These are phyloP conservation scores for Eupeodes luniger DNA, from an alignment of 2,888 invertebrate genomes.

Conservation along the genomic window DNA sequence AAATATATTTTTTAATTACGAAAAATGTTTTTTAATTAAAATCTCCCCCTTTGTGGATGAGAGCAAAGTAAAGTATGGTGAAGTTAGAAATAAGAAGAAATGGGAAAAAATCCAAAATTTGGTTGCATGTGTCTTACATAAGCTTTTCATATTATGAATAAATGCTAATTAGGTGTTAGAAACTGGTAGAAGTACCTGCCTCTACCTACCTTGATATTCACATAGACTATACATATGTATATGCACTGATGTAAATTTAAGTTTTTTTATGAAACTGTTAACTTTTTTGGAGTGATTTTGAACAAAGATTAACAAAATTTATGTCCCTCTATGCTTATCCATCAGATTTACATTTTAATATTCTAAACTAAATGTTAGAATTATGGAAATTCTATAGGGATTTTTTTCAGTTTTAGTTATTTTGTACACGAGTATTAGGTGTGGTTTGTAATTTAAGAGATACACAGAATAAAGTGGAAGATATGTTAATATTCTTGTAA, in stretches of 20 bases:
- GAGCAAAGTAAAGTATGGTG: background rate
- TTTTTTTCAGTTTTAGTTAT: background rate
- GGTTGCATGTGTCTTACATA: slow-evolving; percentile 2
- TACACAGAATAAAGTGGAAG: background rate
- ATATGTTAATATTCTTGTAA: background rate
- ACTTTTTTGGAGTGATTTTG: slow-evolving; percentile 7
- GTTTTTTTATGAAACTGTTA: slow-evolving; percentile 3
- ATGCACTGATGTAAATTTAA: background rate
- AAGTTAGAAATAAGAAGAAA: background rate
- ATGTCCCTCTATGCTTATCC: background rate
- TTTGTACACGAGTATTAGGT: background rate
- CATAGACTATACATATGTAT: too few species aligned
- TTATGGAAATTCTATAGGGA: slow-evolving; percentile 15
- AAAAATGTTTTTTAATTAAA: slow-evolving; percentile 25
- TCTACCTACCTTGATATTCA: background rate
- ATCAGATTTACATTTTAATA: background rate
- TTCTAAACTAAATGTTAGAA: slow-evolving; percentile 7
- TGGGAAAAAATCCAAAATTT: background rate
- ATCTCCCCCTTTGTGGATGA: background rate
- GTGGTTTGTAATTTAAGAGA: background rate
- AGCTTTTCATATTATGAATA: slow-evolving; percentile 17
- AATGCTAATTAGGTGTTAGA: slow-evolving; percentile 11
- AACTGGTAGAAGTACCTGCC: background rate
- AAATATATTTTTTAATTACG: slow-evolving; percentile 13
- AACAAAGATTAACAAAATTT: slow-evolving; percentile 21